phyloP scores from a whole-genome alignment of 2,113 vertebrate species.

The Ailurus styani region DNA sequence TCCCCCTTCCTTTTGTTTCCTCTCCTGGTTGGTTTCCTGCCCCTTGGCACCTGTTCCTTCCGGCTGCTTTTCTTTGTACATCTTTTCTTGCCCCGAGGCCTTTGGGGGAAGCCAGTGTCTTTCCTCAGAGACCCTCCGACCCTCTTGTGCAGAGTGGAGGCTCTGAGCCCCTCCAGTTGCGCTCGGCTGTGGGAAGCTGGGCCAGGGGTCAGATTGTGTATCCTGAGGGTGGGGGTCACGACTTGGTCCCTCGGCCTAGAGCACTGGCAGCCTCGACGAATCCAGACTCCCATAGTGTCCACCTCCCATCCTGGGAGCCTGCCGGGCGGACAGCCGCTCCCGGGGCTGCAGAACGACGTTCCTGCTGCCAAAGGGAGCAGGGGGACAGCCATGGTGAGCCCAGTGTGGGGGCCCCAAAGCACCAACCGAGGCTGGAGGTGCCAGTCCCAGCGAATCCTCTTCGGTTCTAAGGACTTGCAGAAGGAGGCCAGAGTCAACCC shows the following conservation, averaged over 20 bases:
- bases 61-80: neutral
- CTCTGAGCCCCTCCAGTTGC: neutral
- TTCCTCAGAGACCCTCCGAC: neutral
- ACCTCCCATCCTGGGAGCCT: neutral
- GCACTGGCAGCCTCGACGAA: neutral
- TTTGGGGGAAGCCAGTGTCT: neutral
- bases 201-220: neutral
- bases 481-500: neutral
- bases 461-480: neutral
- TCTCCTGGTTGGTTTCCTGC: constrained; percentile 30
- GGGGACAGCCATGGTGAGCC: neutral
- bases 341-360: neutral
- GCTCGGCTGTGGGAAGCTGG: neutral
- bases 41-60: neutral
- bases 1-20: neutral
- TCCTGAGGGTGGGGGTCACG: neutral
- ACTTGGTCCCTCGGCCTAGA: neutral
- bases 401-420: neutral
- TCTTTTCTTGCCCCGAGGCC: constrained; percentile 27
- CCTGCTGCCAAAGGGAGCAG: neutral
- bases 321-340: neutral
- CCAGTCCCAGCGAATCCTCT: neutral
- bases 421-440: neutral
- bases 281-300: accelerated
- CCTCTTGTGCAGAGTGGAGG: neutral